Conservation (phyloP, 1,140 invertebrate species). For the Schlechtendalia chinensis region DNA sequence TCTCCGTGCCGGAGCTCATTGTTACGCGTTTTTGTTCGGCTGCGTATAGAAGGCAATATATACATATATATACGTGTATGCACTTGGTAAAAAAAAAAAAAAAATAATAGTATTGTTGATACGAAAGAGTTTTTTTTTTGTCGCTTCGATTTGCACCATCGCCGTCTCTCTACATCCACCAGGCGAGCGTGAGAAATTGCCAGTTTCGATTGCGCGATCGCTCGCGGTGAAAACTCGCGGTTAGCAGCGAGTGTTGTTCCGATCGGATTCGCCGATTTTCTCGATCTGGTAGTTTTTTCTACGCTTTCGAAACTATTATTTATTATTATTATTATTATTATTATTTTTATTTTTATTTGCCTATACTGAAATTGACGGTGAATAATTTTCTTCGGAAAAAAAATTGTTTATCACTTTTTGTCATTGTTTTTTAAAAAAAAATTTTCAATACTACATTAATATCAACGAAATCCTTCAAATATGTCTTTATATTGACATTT, state of each 20-base stretch:
- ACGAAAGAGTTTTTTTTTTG: neutral
- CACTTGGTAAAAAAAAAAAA: neutral
- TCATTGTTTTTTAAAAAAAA: too few relatives aligned
- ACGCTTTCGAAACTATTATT: constrained; percentile 24
- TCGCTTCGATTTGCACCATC: neutral
- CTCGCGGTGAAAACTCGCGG: constrained; percentile 2
- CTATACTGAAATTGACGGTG: neutral
- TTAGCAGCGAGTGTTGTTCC: neutral
- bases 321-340: too few relatives aligned
- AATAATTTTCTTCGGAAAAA: neutral
- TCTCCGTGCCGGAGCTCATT: too few relatives aligned
- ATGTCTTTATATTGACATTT: too few relatives aligned
- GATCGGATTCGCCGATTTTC: constrained; percentile 31
- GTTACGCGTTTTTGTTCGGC: neutral
- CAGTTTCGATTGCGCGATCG: constrained; percentile 7
- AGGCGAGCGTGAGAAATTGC: constrained; percentile 9
- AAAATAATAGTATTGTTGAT: neutral
- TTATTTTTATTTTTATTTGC: neutral
- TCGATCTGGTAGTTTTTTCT: neutral
- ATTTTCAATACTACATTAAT: too few relatives aligned
- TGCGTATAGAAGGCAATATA: neutral
- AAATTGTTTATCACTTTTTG: too few relatives aligned
- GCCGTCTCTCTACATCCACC: neutral
- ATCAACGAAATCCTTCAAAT: too few relatives aligned
- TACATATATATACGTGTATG: too few relatives aligned